Conservation (phyloP, 2,888 invertebrate species). For the Tipula helvola region DNA sequence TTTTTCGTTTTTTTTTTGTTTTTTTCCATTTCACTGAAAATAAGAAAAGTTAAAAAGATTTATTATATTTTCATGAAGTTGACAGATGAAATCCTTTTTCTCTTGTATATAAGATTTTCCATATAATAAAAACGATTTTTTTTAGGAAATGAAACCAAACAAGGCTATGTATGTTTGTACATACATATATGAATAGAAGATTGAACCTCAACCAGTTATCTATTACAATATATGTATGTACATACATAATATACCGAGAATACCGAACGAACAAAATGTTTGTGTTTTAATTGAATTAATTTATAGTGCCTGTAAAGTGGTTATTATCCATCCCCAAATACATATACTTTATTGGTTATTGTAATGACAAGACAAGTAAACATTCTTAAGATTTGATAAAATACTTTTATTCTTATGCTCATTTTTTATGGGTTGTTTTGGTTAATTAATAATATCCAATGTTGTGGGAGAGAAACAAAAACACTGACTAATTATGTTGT, state of each 20-base stretch:
- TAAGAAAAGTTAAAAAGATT: not conserved
- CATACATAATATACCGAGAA: not conserved
- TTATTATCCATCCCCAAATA: not conserved
- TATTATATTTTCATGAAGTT: slow-evolving; percentile 4
- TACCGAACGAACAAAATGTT: not conserved
- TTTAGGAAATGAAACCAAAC: not conserved
- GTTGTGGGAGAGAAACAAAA: not conserved
- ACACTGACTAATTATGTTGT: not conserved
- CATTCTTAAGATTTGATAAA: not conserved
- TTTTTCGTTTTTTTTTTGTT: not conserved
- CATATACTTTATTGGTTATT: not conserved
- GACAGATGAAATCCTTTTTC: not conserved
- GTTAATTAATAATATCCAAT: not conserved
- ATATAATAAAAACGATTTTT: not conserved
- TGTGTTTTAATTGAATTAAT: slow-evolving; percentile 4
- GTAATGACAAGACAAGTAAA: not conserved
- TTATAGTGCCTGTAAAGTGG: not conserved
- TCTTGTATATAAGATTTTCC: not conserved
- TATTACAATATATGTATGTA: not conserved
- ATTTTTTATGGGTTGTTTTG: not conserved
- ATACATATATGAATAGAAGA: not conserved
- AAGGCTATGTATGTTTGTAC: no score
- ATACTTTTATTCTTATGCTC: not conserved
- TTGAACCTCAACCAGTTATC: not conserved
- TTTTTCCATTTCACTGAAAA: not conserved